A percentile compares a stretch with the other conserved stretches of the same genome.
Evolutionary conservation across 2,113 vertebrate species (phyloP).

Genomic region (Vidua chalybeata): DNA sequence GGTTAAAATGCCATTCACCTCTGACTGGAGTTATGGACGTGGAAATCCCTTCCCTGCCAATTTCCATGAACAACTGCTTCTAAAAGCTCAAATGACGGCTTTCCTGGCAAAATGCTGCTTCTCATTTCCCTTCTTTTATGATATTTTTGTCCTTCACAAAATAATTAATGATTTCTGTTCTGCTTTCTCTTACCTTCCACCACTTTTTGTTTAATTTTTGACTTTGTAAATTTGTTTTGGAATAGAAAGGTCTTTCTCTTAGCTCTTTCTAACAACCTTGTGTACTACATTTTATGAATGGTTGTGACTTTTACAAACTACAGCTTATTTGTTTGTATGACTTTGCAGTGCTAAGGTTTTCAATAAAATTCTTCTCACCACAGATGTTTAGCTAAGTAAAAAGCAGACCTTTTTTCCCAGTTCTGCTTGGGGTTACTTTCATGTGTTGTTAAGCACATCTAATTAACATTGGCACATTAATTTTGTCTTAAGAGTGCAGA

Average conservation of each 20-base stretch:
- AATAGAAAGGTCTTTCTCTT: not conserved
- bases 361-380: slow-evolving; percentile 44
- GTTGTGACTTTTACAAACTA: not conserved
- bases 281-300: slow-evolving; percentile 20
- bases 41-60: not conserved
- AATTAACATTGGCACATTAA: slow-evolving; percentile 25
- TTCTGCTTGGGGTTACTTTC: slow-evolving; percentile 28
- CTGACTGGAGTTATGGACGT: not conserved
- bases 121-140: not conserved
- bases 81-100: not conserved
- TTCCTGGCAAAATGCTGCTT: not conserved
- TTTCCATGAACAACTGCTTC: not conserved
- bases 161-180: slow-evolving; percentile 10
- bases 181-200: not conserved
- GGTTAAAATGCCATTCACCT: not conserved
- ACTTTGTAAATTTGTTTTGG: slow-evolving; percentile 2
- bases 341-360: slow-evolving; percentile 40
- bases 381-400: slow-evolving; percentile 41
- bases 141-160: not conserved
- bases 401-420: slow-evolving; percentile 16
- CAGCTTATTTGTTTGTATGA: not conserved
- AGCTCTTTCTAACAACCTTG: not conserved
- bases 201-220: not conserved
- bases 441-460: slow-evolving; percentile 40
- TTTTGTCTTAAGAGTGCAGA: slow-evolving; percentile 32